Evolutionary conservation across 2,888 invertebrate genomes (phyloP).

Genomic region (Lithophane ornitopus): DNA sequence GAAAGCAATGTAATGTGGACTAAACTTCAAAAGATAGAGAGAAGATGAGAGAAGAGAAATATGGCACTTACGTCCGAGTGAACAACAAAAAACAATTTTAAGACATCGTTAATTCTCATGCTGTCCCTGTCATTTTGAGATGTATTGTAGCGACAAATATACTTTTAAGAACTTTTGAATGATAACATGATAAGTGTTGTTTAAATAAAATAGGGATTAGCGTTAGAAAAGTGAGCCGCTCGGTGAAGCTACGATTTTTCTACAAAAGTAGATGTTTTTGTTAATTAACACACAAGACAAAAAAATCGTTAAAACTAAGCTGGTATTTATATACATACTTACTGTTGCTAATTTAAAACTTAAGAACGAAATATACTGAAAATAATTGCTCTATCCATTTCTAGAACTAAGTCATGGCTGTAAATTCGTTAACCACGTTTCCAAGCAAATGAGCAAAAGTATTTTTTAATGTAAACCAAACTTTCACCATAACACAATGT

Average conservation of each 20-base stretch:
- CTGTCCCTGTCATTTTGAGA: background rate
- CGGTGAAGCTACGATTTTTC: no score
- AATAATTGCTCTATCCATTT: background rate
- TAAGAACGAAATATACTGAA: background rate
- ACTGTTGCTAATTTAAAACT: background rate
- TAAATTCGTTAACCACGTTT: background rate
- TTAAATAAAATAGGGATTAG: background rate
- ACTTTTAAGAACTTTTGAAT: background rate
- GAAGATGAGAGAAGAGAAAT: background rate
- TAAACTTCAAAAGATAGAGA: constrained; percentile 10
- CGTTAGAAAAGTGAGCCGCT: background rate
- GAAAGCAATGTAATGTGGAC: background rate
- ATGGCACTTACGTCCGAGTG: background rate
- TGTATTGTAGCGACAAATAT: background rate
- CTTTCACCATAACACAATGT: background rate
- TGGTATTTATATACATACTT: no score
- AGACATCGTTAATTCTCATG: background rate
- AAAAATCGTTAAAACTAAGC: background rate
- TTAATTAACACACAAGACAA: background rate
- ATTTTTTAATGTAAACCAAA: background rate
- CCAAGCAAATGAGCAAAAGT: no score
- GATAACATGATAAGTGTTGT: background rate
- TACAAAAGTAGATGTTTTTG: background rate
- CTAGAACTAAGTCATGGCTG: background rate
- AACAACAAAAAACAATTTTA: background rate